These are phyloP conservation scores for Sitodiplosis mosellana DNA, from an alignment of 1,140 invertebrate genomes.

Conservation along the genomic window DNA sequence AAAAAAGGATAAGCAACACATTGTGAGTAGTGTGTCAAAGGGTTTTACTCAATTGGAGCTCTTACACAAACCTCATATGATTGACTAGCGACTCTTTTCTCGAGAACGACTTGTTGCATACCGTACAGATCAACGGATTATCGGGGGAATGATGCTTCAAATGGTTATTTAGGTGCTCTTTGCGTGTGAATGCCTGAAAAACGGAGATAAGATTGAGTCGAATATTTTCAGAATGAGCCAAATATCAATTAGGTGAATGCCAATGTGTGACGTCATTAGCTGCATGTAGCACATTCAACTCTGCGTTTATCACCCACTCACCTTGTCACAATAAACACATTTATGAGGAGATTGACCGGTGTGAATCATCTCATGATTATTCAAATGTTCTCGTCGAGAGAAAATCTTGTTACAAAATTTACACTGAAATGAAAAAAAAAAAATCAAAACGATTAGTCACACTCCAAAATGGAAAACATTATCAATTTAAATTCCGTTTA, in stretches of 20 bases:
- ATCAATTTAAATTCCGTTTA: too few relatives aligned
- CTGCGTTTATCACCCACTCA: too few relatives aligned
- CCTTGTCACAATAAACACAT: conserved; percentile 48
- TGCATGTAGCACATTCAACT: too few relatives aligned
- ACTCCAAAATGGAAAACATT: too few relatives aligned
- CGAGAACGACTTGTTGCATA: conserved; percentile 69
- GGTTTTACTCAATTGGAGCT: neutral
- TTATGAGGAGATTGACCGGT: conserved; percentile 62
- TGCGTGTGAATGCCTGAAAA: conserved; percentile 44
- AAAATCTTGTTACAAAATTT: conserved; percentile 55
- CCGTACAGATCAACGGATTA: conserved; percentile 61
- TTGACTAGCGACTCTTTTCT: conserved; percentile 60
- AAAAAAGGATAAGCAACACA: neutral
- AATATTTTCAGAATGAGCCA: too few relatives aligned
- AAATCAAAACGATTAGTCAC: too few relatives aligned
- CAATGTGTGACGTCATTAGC: too few relatives aligned
- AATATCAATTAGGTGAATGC: too few relatives aligned
- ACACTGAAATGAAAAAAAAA: conserved; percentile 26
- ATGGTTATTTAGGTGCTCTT: conserved; percentile 82
- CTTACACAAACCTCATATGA: conserved; percentile 37
- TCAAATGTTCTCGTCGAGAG: conserved; percentile 77
- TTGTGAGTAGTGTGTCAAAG: conserved; percentile 16
- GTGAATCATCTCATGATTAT: conserved; percentile 65
- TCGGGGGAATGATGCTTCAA: conserved; percentile 54
- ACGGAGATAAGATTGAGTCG: too few relatives aligned